These are phyloP conservation scores for Myrmecobius fasciatus DNA, from an alignment of 2,113 vertebrate species.

Conservation along the genomic window DNA sequence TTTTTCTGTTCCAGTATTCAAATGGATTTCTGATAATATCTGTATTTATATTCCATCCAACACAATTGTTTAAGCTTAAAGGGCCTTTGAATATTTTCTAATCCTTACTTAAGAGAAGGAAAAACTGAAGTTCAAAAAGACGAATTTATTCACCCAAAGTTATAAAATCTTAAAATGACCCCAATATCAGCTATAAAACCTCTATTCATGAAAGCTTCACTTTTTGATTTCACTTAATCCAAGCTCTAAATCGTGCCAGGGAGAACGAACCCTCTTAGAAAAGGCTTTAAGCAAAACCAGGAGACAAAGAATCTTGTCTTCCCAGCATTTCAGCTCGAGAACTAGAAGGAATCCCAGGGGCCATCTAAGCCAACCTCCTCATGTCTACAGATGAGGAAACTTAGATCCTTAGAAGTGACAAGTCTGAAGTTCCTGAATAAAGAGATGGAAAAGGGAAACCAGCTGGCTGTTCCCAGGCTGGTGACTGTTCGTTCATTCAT, in stretches of 20 bases:
- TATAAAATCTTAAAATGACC: neutral
- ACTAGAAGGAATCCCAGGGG: neutral
- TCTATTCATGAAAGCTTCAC: too few species aligned
- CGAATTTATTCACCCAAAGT: too few species aligned
- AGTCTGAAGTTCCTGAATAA: neutral
- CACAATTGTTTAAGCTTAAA: neutral
- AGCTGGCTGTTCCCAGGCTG: too few species aligned
- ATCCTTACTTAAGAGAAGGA: neutral
- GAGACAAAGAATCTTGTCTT: neutral
- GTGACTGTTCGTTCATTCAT: neutral
- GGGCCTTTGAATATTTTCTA: neutral
- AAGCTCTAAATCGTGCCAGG: neutral
- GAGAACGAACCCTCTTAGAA: neutral
- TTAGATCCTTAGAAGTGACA: neutral
- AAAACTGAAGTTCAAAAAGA: too few species aligned
- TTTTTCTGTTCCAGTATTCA: neutral
- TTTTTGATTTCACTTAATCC: too few species aligned
- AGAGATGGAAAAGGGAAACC: neutral
- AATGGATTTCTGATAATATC: neutral
- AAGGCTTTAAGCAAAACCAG: neutral
- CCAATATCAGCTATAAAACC: neutral
- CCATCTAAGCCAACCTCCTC: neutral
- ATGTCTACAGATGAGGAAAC: neutral
- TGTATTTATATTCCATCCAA: neutral
- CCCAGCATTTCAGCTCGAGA: too few species aligned